phyloP scores from a whole-genome alignment of 1,140 invertebrate species.

The Eciton burchellii region DNA sequence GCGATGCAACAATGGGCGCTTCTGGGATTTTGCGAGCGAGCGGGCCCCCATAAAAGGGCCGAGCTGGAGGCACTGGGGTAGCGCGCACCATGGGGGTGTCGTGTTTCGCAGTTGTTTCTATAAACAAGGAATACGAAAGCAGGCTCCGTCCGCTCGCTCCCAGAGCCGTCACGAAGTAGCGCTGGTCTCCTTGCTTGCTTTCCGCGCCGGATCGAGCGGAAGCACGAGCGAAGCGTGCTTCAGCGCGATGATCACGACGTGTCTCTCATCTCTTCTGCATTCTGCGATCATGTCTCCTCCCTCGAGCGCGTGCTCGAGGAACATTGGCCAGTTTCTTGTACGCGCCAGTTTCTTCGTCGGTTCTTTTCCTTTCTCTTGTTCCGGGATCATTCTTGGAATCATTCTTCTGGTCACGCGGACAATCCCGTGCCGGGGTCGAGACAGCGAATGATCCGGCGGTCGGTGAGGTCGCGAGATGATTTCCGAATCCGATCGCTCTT shows the following conservation, averaged over 20 bases:
- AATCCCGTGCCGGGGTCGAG: neutral
- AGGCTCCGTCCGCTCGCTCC: neutral
- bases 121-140: conserved; percentile 73
- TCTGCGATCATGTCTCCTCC: too few species aligned
- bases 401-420: neutral
- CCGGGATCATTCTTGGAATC: too few species aligned
- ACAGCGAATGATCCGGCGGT: neutral
- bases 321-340: too few species aligned
- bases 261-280: too few species aligned
- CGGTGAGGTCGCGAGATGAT: neutral
- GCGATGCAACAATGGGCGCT: conserved; percentile 74
- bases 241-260: too few species aligned
- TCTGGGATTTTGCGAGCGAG: conserved; percentile 78
- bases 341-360: too few species aligned
- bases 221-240: too few species aligned
- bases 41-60: conserved; percentile 67
- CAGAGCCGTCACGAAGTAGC: too few species aligned
- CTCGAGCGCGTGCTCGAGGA: too few species aligned
- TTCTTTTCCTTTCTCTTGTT: too few species aligned
- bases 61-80: conserved; percentile 47
- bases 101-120: conserved; percentile 78
- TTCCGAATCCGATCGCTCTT: conserved; percentile 4
- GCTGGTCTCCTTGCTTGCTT: too few species aligned
- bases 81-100: conserved; percentile 73
- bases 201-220: too few species aligned